These are phyloP conservation scores for Characodon lateralis DNA, from an alignment of 2,797 vertebrate genomes.

Conservation along the genomic window DNA sequence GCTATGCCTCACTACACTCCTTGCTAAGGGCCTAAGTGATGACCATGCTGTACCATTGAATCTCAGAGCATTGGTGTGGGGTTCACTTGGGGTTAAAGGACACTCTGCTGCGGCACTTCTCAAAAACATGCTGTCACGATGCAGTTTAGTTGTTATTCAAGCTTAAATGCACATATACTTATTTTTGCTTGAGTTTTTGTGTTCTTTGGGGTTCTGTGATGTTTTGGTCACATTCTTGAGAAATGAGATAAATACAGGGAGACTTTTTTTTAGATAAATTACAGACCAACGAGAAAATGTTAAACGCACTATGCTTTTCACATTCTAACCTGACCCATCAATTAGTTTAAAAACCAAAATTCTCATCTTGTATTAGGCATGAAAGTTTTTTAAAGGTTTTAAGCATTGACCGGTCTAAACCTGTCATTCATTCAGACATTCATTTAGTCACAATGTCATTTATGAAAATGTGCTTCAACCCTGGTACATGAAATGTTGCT, in stretches of 20 bases:
- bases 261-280: neutral
- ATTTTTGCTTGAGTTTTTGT: neutral
- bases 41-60: slow-evolving; percentile 45
- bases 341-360: neutral
- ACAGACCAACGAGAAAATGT: slow-evolving; percentile 17
- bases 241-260: slow-evolving; percentile 13
- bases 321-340: neutral
- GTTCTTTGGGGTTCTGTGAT: slow-evolving; percentile 11
- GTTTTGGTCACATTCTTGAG: slow-evolving; percentile 18
- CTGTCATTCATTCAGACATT: neutral
- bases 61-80: slow-evolving; percentile 28
- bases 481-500: neutral
- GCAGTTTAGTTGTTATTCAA: slow-evolving; percentile 12
- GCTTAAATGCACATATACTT: slow-evolving; percentile 1
- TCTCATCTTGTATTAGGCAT: neutral
- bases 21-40: slow-evolving; percentile 47
- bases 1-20: slow-evolving; percentile 51
- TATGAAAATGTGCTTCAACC: neutral
- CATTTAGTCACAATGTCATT: neutral
- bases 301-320: neutral
- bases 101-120: slow-evolving; percentile 23
- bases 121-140: slow-evolving; percentile 25
- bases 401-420: neutral
- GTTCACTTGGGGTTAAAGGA: slow-evolving; percentile 33
- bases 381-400: neutral